These are phyloP conservation scores for Exaiptasia diaphana DNA, from an alignment of 64 coral and sea anemone species.

Conservation along the genomic window DNA sequence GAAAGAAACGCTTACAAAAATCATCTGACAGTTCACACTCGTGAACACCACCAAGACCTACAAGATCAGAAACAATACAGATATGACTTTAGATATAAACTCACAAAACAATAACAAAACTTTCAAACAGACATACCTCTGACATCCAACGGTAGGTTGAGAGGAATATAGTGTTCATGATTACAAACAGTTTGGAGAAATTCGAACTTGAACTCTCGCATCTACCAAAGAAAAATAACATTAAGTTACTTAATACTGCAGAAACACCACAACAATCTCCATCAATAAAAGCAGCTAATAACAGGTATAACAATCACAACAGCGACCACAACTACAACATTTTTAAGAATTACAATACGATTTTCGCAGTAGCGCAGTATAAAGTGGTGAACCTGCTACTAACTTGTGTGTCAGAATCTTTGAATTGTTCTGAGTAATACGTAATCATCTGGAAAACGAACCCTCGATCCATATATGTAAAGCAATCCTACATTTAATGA, in stretches of 20 bases:
- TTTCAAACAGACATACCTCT: conserved; percentile 40
- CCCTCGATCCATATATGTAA: conserved; percentile 95
- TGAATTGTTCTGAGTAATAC: conserved; percentile 96
- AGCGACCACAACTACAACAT: too few relatives aligned
- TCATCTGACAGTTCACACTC: conserved; percentile 84
- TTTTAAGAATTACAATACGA: too few relatives aligned
- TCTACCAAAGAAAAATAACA: conserved; percentile 27
- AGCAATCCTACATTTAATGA: conserved; percentile 79
- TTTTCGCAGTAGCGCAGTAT: neutral
- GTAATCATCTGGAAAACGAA: conserved; percentile 99
- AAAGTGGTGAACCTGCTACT: neutral
- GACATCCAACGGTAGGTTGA: conserved; percentile 87
- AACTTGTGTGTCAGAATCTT: conserved; percentile 96
- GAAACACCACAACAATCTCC: too few relatives aligned
- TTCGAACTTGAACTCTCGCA: conserved; percentile 98
- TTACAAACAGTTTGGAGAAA: conserved; percentile 92
- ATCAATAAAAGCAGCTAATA: too few relatives aligned
- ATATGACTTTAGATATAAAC: too few relatives aligned
- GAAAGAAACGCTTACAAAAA: conserved; percentile 83
- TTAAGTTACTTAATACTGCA: neutral
- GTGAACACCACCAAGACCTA: conserved; percentile 79
- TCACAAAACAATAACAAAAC: neutral
- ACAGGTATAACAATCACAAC: too few relatives aligned
- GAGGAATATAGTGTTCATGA: conserved; percentile 94
- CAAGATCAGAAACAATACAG: neutral